A percentile compares a stretch with the other conserved stretches of the same genome.
Evolutionary conservation across 92 coral and sea anemone genomes (phyloP).

Genomic region (Chrysogorgia sp.): DNA sequence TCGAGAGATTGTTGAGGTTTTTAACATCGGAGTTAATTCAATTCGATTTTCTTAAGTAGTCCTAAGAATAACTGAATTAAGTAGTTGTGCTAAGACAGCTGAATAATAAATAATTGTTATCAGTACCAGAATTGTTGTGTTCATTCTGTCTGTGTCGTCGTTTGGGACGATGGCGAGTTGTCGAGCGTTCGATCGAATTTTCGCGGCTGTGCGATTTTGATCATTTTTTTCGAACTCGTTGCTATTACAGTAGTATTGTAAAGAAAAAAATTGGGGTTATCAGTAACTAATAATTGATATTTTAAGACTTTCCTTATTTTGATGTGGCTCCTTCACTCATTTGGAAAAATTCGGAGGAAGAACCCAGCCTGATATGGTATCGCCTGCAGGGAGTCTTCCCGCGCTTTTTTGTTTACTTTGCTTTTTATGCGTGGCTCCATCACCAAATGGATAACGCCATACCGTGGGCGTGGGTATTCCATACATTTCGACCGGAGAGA

Average conservation of each 20-base stretch:
- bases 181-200: background rate
- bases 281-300: no score
- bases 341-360: constrained; percentile 8
- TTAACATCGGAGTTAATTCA: no score
- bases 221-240: background rate
- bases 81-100: no score
- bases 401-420: background rate
- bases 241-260: background rate
- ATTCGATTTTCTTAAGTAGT: no score
- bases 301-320: no score
- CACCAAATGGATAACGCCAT: background rate
- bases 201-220: background rate
- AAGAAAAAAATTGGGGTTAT: no score
- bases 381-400: constrained; percentile 4
- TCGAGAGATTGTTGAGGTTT: no score
- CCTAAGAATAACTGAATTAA: no score
- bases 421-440: background rate
- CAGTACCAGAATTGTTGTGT: no score
- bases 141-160: background rate
- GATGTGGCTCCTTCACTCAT: constrained; percentile 20
- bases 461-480: constrained; percentile 26
- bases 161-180: background rate
- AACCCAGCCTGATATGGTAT: background rate
- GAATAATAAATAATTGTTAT: no score
- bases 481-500: constrained; percentile 41